phyloP scores from a whole-genome alignment of 2,888 invertebrate genomes.

The Nebria salina region DNA sequence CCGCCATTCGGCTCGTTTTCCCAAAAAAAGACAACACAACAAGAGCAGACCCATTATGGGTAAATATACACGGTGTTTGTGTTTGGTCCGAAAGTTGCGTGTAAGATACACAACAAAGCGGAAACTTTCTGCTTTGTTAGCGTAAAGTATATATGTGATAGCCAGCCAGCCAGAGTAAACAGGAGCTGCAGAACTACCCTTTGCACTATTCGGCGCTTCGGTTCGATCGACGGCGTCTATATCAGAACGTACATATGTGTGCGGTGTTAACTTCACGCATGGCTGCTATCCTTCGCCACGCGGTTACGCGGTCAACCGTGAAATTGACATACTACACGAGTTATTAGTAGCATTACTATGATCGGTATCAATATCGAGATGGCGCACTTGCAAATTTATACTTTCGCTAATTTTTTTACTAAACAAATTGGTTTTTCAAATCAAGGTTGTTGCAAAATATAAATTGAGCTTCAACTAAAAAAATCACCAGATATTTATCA shows the following conservation, averaged over 20 bases:
- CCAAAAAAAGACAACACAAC: background rate
- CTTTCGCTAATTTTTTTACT: background rate
- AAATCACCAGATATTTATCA: too few relatives aligned
- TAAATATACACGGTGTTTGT: background rate
- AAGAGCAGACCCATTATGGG: background rate
- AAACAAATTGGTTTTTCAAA: background rate
- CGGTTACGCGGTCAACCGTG: constrained; percentile 8
- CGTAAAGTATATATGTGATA: background rate
- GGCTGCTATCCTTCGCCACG: constrained; percentile 1
- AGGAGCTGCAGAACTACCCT: background rate
- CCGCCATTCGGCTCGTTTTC: background rate
- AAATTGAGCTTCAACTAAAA: too few relatives aligned
- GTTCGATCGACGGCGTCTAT: background rate
- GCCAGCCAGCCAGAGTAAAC: background rate
- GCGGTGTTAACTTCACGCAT: constrained; percentile 11
- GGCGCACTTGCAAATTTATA: background rate
- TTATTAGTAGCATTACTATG: constrained; percentile 13
- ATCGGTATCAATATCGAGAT: constrained; percentile 14
- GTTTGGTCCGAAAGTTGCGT: background rate
- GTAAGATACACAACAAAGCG: background rate
- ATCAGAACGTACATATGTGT: background rate
- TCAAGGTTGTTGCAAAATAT: background rate
- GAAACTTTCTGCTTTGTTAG: background rate
- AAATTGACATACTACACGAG: constrained; percentile 18
- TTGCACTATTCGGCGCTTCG: background rate